Base-by-base conservation (phyloP, 1,140 invertebrate genomes). In the Lepidurus packardi region DNA sequence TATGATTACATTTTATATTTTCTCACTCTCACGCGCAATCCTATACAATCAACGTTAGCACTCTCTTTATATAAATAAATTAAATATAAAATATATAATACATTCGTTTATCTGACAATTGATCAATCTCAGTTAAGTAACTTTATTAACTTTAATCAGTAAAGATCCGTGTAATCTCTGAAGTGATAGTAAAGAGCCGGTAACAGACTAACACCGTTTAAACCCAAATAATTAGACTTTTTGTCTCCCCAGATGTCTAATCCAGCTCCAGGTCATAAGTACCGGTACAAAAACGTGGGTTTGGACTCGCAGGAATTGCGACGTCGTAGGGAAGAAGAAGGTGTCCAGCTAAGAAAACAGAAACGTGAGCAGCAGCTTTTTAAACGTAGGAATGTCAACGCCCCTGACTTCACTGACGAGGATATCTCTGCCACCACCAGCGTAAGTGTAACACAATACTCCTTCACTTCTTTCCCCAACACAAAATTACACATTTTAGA, bases 281-380 rank as follows among this genome's bases (percentile, higher is more conserved):
- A 96, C 85, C 91, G 94, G 79, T 99, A 98, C 85, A 98, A 99
- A 90, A 98, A 98, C 87, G 89, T 90, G 80, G 94, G 92, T 6
- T 85, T 98, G 80, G 96, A 97, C 86, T 93, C 94, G 13, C 92
- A 96, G 82, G 96, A 98, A 85, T 86, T 98, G 78, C 87, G 97
- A 34, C 89, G 96, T 77, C 87, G 97, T 74, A 87, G 97, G 78
- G 97, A 99, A 87, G 97, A 99, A 84, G 96, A 98, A 87, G 96
- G 96, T 44, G 92, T 98, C 41, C 96, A 98, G 83, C 87, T 98
- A 44, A 86, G 97, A 41, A 98, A 98, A 87, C 95, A 97, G 82
- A 98, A 98, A 85, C 85, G 97, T 81, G 97, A 98, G 84, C 92
- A 95, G 82, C 93, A 96, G 84, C 86, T 98, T 16, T 95, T 93